Evolutionary conservation across 2,797 vertebrate species (phyloP).

Genomic region (Vespertilio murinus): DNA sequence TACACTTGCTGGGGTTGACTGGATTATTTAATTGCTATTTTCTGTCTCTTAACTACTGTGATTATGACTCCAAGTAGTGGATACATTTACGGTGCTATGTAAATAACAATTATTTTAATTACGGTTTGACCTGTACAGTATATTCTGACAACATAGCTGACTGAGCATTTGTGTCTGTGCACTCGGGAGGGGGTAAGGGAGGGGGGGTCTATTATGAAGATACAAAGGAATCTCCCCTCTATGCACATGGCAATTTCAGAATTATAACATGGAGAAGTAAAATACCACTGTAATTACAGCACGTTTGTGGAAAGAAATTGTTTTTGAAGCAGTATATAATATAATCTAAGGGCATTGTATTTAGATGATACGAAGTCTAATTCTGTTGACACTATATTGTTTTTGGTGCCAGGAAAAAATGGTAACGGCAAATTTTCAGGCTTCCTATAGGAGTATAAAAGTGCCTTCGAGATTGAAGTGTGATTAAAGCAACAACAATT

Average conservation of each 20-base stretch:
- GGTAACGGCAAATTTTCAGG: not conserved
- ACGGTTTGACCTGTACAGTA: constrained; percentile 64
- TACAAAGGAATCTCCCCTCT: constrained; percentile 57
- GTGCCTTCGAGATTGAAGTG: not conserved
- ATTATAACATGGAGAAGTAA: constrained; percentile 44
- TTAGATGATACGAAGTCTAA: constrained; percentile 33
- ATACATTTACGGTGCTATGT: constrained; percentile 54
- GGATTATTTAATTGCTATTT: constrained; percentile 78
- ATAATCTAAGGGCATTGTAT: not conserved
- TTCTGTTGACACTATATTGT: constrained; percentile 10
- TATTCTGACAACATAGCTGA: constrained; percentile 42
- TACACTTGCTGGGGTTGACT: constrained; percentile 55
- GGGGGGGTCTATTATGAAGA: constrained; percentile 36
- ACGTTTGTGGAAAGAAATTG: constrained; percentile 47
- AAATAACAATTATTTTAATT: constrained; percentile 80
- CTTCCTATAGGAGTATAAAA: not conserved
- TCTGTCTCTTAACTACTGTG: constrained; percentile 73
- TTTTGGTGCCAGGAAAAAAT: constrained; percentile 2
- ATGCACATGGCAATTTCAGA: constrained; percentile 49
- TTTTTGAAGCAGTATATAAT: constrained; percentile 29
- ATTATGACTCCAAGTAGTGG: constrained; percentile 73
- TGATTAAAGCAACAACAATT: not conserved
- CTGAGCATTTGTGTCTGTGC: constrained; percentile 41
- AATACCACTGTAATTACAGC: constrained; percentile 39
- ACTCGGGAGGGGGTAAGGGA: not conserved